Evolutionary conservation across 1,140 invertebrate genomes (phyloP), one percentile per base, ranked within the genome.

Genomic region (Oryzaephilus surinamensis): DNA sequence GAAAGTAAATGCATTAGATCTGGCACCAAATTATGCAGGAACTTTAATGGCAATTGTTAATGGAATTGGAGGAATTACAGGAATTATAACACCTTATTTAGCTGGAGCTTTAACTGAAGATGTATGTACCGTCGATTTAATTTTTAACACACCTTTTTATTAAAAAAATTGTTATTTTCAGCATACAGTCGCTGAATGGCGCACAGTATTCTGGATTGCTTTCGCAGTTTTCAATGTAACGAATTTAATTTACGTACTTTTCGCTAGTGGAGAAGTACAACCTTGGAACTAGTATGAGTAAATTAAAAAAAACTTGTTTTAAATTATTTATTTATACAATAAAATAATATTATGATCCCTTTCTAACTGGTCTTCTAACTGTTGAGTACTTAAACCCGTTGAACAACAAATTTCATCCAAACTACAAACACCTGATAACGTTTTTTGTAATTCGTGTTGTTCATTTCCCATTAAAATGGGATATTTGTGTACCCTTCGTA

Each of bases 401-500:
- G 77, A 72, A 57, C 87, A 88, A 54, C 90, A 93, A 51, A 95
- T 91, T 66, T 92, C 84, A 66, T 95, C 90, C 28, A 83, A 77
- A 54, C 76, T 87, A 27, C 80, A 76, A 1, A 70, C 60, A 3
- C 91, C 91, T 32, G 79, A 87, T 54, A 92, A 91, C 53, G 82
- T 75, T 31, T 74, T 71, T 29, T 76, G 70, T 6, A 80, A 60
- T 3, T 62, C 70, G 19, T 27, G 43, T 30, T 62, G 62, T 50
- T 44, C 50, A 33, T 64, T 67, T 2, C 65, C 63, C 2, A 72
- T 62, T 42, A 70, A 69, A 7, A 79, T 67, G 6, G 77, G 78
- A 56, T 83, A 83, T 59, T 87, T 86, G 43, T 90, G 79, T 4
- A 96, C 72, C 49, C 88, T 73, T 26, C 85, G 73, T 40, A 96